Evolutionary conservation across 2,888 invertebrate genomes (phyloP), one percentile per base, ranked within the genome.

Genomic region (Nemotelus nigrinus): DNA sequence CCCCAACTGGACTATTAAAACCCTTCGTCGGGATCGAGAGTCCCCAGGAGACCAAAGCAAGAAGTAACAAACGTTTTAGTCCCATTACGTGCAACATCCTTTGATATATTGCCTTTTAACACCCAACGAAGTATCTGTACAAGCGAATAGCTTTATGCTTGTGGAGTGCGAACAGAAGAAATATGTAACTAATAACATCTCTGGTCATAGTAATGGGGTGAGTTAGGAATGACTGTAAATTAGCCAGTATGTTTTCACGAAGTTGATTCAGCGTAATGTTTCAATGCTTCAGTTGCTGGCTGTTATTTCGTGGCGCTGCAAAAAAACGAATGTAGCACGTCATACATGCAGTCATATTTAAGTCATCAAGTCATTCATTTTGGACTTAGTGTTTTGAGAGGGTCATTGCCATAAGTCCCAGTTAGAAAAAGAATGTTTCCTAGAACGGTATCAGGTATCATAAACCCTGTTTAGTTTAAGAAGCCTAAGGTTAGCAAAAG

Each of bases 1-100:
- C 72, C 72, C 72, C 25, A 39, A 44, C 55, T n/a, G 58, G 57
- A 57, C 72, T 60, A 72, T 72, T 45, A 72, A 70, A 72, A 58
- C 47, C 72, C 58, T 47, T 47, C 58, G 58, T n/a, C 41, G n/a
- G 47, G 70, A n/a, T 43, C 50, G 25, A 68, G n/a, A 53, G n/a
- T 5, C 63, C 10, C 63, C 63, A 4, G 43, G 43, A 41, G 63
- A 63, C 63, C 4, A 41, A 4, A 67, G 6, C 10, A n/a, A 53
- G 8, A 64, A 64, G n/a, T 10, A 58, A n/a, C 58, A 58, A 7
- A 64, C 6, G 44, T 64, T 44, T 25, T 7, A 64, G 44, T 2
- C 44, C 44, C 64, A 64, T 64, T 5, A 64, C 47, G n/a, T 64
- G n/a, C 39, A 41, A 41, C 64, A 64, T 44, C 25, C n/a, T n/a